phyloP scores from a whole-genome alignment of 2,113 vertebrate genomes.

The Odobenus rosmarus region DNA sequence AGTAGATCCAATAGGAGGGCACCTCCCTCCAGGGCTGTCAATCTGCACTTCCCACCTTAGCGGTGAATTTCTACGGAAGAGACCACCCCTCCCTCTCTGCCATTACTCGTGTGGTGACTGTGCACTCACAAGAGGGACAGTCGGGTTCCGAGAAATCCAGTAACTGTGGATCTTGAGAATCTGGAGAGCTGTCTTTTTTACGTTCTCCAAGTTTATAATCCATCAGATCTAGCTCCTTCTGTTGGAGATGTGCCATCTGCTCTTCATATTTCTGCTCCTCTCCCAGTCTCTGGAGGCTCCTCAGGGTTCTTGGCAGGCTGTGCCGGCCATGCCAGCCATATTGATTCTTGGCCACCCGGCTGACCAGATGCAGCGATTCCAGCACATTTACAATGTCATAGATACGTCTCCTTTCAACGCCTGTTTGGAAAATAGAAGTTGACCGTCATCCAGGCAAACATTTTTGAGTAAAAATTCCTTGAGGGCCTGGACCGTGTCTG shows the following conservation, averaged over 20 bases:
- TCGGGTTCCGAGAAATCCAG: conserved; percentile 86
- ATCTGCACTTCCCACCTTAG: neutral
- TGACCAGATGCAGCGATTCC: conserved; percentile 94
- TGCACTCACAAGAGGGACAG: conserved; percentile 86
- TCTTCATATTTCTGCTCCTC: conserved; percentile 92
- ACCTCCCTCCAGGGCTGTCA: neutral
- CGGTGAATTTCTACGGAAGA: neutral
- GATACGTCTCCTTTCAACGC: conserved; percentile 95
- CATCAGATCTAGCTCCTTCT: conserved; percentile 83
- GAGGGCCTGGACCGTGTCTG: neutral
- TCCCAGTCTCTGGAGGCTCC: conserved; percentile 89
- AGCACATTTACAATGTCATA: conserved; percentile 97
- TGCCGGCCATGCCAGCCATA: conserved; percentile 94
- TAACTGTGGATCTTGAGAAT: conserved; percentile 79
- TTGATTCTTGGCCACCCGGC: conserved; percentile 96
- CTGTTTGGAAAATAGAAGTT: conserved; percentile 80
- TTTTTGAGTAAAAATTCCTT: neutral
- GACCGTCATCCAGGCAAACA: neutral
- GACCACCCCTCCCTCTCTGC: neutral
- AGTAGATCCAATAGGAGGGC: neutral
- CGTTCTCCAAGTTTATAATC: conserved; percentile 79
- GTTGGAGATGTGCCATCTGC: conserved; percentile 87
- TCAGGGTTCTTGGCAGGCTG: conserved; percentile 89
- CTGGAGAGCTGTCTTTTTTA: conserved; percentile 76
- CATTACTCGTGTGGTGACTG: neutral